Evolutionary conservation across 1,140 invertebrate species (phyloP).

Genomic region (Ceratosolen solmsi): DNA sequence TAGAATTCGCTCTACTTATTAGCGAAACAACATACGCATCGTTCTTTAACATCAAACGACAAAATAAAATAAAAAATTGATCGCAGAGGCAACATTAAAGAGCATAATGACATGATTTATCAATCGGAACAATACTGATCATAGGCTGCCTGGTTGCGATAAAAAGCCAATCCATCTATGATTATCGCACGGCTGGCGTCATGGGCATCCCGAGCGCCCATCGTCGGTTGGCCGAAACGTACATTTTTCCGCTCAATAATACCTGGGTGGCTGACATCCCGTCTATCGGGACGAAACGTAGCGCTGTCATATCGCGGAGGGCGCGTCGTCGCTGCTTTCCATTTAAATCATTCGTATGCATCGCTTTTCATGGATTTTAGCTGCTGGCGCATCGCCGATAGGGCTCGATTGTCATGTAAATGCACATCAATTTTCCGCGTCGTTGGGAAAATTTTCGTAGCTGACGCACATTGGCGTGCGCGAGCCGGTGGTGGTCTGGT

Average conservation of each 20-base stretch:
- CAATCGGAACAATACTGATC: no score
- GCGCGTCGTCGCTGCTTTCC: background rate
- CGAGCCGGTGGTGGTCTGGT: background rate
- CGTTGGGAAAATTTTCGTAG: background rate
- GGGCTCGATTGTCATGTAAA: conserved; percentile 33
- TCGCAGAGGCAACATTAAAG: no score
- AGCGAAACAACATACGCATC: background rate
- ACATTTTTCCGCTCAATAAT: no score
- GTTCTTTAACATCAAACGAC: no score
- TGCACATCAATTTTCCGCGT: conserved; percentile 25
- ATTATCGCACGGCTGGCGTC: no score
- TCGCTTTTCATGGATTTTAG: conserved; percentile 16
- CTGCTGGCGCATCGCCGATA: background rate
- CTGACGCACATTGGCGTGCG: background rate
- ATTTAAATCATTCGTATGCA: background rate
- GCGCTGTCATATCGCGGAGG: background rate
- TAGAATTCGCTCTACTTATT: no score
- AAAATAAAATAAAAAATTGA: no score
- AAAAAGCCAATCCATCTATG: no score
- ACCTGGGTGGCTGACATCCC: background rate
- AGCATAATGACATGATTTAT: no score
- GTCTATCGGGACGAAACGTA: background rate
- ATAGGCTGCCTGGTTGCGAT: no score
- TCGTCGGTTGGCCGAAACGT: no score
- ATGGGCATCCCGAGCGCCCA: no score